Base-by-base conservation (phyloP, 1,140 invertebrate genomes). In the Drosophila novamexicana region DNA sequence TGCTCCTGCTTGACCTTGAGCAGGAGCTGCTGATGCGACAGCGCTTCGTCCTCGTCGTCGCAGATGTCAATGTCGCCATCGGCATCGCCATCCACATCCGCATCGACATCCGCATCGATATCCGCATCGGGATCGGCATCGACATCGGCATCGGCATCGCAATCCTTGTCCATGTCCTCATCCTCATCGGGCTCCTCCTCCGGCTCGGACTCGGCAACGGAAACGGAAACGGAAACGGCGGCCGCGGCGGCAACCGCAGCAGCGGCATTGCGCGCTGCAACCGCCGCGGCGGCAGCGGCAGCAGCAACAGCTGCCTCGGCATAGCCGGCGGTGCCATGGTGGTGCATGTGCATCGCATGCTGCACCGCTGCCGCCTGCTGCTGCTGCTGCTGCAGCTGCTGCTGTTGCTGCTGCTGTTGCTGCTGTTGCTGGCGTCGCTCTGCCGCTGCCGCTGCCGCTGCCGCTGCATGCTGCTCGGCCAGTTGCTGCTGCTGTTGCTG, bases 41-140 rank as follows among this genome's bases (percentile, higher is more conserved):
- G 69, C 52, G 59, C 59, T 14, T 91, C 90, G 37, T 91, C 90
- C 32, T 85, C 75, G 54, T 91, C 90, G 36, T 91, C 89, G 64
- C 90, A 91, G 8, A 91, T 91, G 14, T 91, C 90, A 7, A 91
- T 91, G 9, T 91, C 90, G 9, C 82, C 89, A 32, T 86, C 85
- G 29, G 52, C 89, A 58, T 91, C 79, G 7, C 34, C 67, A 7
- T 70, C 56, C 0, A 9, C 34, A 40, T 76, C 75, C 0, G 40
- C 12, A 12, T 83, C 75, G 10, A 6, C 22, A 12, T 81, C 66
- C 1, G 9, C 34, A 7, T 53, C 62, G 10, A 12, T n/a, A 44
- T 64, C 39, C 1, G 7, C 45, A 34, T 64, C 58, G 4, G 12
- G 34, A 32, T 66, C 64, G 2, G 34, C 45, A 18, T 81, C 74